Conservation (phyloP, 1,140 invertebrate genomes). For the Odontomachus brunneus region DNA sequence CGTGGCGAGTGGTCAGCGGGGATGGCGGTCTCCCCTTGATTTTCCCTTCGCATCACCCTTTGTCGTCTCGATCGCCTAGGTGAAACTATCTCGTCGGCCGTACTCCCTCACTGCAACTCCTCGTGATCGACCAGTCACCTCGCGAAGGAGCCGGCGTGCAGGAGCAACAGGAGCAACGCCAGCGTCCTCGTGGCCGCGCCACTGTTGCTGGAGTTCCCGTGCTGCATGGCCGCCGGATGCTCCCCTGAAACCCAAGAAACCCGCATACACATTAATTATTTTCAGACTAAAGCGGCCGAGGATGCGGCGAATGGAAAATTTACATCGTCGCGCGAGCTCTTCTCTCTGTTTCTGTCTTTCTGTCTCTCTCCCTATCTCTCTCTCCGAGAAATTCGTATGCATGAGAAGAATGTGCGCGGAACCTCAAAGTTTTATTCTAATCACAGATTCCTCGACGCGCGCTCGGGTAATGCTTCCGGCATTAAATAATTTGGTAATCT, state of each 20-base stretch:
- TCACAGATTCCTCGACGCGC: neutral
- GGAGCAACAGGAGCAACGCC: slow-evolving; percentile 79
- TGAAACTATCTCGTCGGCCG: slow-evolving; percentile 47
- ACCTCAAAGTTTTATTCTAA: neutral
- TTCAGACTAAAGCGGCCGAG: slow-evolving; percentile 26
- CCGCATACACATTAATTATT: slow-evolving; percentile 57
- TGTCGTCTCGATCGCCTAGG: slow-evolving; percentile 39
- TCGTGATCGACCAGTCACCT: slow-evolving; percentile 81
- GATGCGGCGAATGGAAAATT: slow-evolving; percentile 51
- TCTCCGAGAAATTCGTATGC: slow-evolving; percentile 20
- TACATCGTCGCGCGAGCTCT: slow-evolving; percentile 23
- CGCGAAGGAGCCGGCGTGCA: slow-evolving; percentile 80
- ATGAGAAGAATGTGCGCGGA: slow-evolving; percentile 13
- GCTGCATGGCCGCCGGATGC: slow-evolving; percentile 88
- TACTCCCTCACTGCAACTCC: slow-evolving; percentile 56
- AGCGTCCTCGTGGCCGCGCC: slow-evolving; percentile 81
- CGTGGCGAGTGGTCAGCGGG: slow-evolving; percentile 28
- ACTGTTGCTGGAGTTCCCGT: slow-evolving; percentile 86
- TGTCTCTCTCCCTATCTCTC: slow-evolving; percentile 34
- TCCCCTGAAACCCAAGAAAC: slow-evolving; percentile 84
- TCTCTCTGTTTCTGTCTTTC: slow-evolving; percentile 4
- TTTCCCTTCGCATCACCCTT: slow-evolving; percentile 4
- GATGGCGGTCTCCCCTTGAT: neutral
- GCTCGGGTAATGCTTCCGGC: too few species aligned
- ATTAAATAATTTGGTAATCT: neutral